Evolutionary conservation across 2,888 invertebrate genomes (phyloP).

Genomic region (Hydropsyche betteni): DNA sequence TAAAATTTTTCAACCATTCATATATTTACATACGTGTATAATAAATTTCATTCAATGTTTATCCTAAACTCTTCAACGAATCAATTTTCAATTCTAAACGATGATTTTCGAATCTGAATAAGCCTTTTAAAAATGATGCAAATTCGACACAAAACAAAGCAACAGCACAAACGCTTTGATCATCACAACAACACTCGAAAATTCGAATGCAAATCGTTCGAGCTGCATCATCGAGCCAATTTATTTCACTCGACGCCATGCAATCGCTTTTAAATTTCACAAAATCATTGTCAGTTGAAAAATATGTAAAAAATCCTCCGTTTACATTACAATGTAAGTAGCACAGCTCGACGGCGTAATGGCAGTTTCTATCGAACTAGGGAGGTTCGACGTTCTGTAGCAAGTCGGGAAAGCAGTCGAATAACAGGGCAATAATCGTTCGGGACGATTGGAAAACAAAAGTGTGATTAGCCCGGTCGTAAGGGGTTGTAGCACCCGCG

Average conservation of each 20-base stretch:
- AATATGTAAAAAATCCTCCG: too few species aligned
- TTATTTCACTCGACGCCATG: background rate
- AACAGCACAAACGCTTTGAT: background rate
- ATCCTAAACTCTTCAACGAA: too few species aligned
- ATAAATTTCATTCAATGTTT: too few species aligned
- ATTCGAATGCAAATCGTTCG: background rate
- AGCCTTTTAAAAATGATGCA: background rate
- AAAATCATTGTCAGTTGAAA: too few species aligned
- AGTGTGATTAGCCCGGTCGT: conserved; percentile 66
- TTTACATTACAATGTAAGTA: too few species aligned
- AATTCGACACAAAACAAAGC: background rate
- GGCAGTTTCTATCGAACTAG: too few species aligned
- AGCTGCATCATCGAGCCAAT: background rate
- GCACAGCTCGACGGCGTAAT: too few species aligned
- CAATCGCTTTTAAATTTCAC: too few species aligned
- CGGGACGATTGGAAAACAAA: conserved; percentile 74
- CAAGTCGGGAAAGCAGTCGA: conserved; percentile 57
- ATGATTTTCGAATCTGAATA: too few species aligned
- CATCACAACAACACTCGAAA: conserved; percentile 1
- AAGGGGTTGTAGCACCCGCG: conserved; percentile 30
- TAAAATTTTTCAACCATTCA: too few species aligned
- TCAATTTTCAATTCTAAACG: too few species aligned
- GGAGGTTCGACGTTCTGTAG: background rate
- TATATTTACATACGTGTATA: too few species aligned
- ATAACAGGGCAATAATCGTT: conserved; percentile 75